These are phyloP conservation scores for Epistrophe eligans DNA, from an alignment of 2,888 invertebrate species.

Conservation along the genomic window DNA sequence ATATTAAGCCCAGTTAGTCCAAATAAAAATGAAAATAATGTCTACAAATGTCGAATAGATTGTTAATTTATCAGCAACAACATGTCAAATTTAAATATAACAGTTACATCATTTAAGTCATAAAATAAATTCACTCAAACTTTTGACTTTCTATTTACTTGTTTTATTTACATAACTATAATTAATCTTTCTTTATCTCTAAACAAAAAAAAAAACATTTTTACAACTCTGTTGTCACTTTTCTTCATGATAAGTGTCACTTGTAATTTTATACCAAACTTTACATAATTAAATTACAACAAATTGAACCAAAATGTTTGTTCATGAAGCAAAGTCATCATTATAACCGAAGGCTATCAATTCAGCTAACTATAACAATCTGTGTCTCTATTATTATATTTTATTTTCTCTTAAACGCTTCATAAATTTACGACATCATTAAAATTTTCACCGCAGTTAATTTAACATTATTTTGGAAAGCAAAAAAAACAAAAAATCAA, in stretches of 20 bases:
- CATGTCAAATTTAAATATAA: background rate
- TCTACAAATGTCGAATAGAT: background rate
- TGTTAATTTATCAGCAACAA: background rate
- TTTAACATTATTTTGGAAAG: slow-evolving; percentile 10
- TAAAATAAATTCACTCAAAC: background rate
- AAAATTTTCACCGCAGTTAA: slow-evolving; percentile 37
- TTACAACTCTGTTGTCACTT: slow-evolving; percentile 1
- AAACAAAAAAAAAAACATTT: background rate
- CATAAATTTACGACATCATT: slow-evolving; percentile 45
- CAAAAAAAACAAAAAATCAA: background rate
- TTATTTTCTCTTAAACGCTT: slow-evolving; percentile 52
- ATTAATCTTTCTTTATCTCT: background rate
- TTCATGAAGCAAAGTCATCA: slow-evolving; percentile 29
- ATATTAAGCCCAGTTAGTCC: background rate
- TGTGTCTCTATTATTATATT: background rate
- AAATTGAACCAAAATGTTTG: slow-evolving; percentile 36
- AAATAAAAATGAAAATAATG: background rate
- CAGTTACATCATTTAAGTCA: background rate
- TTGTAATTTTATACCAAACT: slow-evolving; percentile 1
- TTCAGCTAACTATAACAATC: slow-evolving; percentile 18
- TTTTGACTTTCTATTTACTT: background rate
- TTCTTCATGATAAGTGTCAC: background rate
- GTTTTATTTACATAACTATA: background rate
- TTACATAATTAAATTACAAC: background rate
- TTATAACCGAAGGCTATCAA: slow-evolving; percentile 42